Evolutionary conservation across 1,140 invertebrate genomes (phyloP).

Genomic region (Mactra quadrangularis): DNA sequence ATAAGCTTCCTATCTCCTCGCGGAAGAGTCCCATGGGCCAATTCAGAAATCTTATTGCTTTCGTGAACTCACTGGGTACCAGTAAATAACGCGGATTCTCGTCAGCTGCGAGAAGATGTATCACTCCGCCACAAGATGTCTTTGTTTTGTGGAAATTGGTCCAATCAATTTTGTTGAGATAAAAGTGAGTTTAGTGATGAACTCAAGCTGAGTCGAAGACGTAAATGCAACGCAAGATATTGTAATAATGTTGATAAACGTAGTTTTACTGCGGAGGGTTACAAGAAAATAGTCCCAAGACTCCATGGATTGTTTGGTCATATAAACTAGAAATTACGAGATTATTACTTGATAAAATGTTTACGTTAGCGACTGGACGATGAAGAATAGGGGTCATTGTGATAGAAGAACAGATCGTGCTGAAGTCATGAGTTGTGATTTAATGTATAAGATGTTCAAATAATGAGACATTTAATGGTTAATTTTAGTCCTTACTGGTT

Average conservation of each 20-base stretch:
- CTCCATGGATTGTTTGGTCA: too few relatives aligned
- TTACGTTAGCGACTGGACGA: too few relatives aligned
- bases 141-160: slow-evolving; percentile 24
- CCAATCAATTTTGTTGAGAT: slow-evolving; percentile 34
- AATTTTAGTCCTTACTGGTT: too few relatives aligned
- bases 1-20: slow-evolving; percentile 24
- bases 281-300: background rate
- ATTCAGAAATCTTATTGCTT: slow-evolving; percentile 39
- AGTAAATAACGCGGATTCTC: slow-evolving; percentile 25
- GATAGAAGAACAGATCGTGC: too few relatives aligned
- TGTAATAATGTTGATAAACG: slow-evolving; percentile 16
- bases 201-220: background rate
- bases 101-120: slow-evolving; percentile 17
- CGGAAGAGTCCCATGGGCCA: slow-evolving; percentile 17
- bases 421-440: too few relatives aligned
- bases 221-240: slow-evolving; percentile 32
- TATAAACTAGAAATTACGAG: too few relatives aligned
- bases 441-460: too few relatives aligned
- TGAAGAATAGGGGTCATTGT: too few relatives aligned
- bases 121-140: slow-evolving; percentile 39
- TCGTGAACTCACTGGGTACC: slow-evolving; percentile 27
- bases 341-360: too few relatives aligned
- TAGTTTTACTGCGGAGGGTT: background rate
- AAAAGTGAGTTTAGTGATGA: slow-evolving; percentile 28
- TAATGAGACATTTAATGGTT: too few relatives aligned